Evolutionary conservation across 1,140 invertebrate species (phyloP).

Genomic region (Matsumurasca onukii): DNA sequence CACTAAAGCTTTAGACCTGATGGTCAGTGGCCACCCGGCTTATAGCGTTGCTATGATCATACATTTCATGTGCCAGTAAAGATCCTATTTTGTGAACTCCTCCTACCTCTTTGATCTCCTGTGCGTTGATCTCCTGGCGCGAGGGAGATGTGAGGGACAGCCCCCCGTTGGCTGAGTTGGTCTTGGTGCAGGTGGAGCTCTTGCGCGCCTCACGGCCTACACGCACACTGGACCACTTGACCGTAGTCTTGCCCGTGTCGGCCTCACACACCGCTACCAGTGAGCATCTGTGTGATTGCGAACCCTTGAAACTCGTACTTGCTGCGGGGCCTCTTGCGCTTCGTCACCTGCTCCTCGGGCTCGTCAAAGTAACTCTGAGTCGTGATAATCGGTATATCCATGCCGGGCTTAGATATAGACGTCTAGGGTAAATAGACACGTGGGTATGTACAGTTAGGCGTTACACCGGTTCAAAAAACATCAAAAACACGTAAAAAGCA

Average conservation of each 20-base stretch:
- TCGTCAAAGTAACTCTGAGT: slow-evolving; percentile 35
- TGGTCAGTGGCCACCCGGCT: too few species aligned
- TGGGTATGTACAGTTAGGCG: background rate
- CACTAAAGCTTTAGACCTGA: too few species aligned
- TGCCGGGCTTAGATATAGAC: background rate
- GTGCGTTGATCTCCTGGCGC: slow-evolving; percentile 11
- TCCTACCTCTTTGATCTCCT: background rate
- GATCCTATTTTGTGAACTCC: too few species aligned
- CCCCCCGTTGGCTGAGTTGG: slow-evolving; percentile 39
- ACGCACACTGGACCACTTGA: slow-evolving; percentile 40
- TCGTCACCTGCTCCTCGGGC: slow-evolving; percentile 21
- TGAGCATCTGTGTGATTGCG: slow-evolving; percentile 36
- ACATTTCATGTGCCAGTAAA: too few species aligned
- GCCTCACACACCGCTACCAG: slow-evolving; percentile 37
- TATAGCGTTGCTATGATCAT: too few species aligned
- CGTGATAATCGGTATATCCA: slow-evolving; percentile 41
- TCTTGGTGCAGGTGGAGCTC: slow-evolving; percentile 35
- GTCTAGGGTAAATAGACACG: background rate
- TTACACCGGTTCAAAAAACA: background rate
- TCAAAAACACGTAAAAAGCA: background rate
- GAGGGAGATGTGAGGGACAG: slow-evolving; percentile 35
- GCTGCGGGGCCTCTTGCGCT: slow-evolving; percentile 13
- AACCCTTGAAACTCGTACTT: slow-evolving; percentile 40
- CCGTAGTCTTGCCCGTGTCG: slow-evolving; percentile 32
- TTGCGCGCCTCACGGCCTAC: slow-evolving; percentile 31